These are phyloP conservation scores for Oithona nana DNA, from an alignment of 2,888 invertebrate species.

Conservation along the genomic window DNA sequence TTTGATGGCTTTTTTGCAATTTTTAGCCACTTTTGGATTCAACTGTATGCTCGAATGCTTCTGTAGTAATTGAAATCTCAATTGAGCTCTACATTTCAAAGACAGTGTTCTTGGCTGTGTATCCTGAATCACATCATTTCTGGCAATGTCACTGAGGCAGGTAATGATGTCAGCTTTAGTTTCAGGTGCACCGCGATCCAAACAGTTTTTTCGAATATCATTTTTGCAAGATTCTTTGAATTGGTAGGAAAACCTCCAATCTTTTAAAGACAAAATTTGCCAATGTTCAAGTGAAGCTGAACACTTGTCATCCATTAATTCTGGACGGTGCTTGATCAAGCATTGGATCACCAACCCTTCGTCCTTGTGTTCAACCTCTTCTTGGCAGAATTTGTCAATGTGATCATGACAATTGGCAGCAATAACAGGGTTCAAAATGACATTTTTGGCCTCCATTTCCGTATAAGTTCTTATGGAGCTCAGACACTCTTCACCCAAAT, in stretches of 20 bases:
- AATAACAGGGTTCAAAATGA: slow-evolving; percentile 72
- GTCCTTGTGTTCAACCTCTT: slow-evolving; percentile 29
- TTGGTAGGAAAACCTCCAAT: slow-evolving; percentile 77
- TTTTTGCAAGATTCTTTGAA: slow-evolving; percentile 84
- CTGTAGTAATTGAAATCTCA: slow-evolving; percentile 74
- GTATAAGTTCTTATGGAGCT: slow-evolving; percentile 19
- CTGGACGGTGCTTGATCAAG: slow-evolving; percentile 58
- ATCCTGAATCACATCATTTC: slow-evolving; percentile 60
- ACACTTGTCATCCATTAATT: slow-evolving; percentile 54
- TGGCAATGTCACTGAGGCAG: slow-evolving; percentile 60
- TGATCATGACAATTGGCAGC: slow-evolving; percentile 58
- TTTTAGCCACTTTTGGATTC: slow-evolving; percentile 41
- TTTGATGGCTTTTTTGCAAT: neutral
- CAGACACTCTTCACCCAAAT: slow-evolving; percentile 17
- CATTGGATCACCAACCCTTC: slow-evolving; percentile 86
- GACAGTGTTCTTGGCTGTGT: slow-evolving; percentile 59
- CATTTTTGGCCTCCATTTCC: slow-evolving; percentile 54
- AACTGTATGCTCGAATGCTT: slow-evolving; percentile 70
- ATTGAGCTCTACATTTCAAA: slow-evolving; percentile 63
- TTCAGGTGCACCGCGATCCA: slow-evolving; percentile 22
- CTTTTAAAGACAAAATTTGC: slow-evolving; percentile 79
- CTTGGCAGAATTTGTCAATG: slow-evolving; percentile 35
- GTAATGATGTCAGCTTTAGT: slow-evolving; percentile 24
- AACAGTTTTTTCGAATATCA: slow-evolving; percentile 44
- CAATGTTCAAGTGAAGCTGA: slow-evolving; percentile 88